Conservation (phyloP, 2,888 invertebrate genomes). For the Saturnia japonica region DNA sequence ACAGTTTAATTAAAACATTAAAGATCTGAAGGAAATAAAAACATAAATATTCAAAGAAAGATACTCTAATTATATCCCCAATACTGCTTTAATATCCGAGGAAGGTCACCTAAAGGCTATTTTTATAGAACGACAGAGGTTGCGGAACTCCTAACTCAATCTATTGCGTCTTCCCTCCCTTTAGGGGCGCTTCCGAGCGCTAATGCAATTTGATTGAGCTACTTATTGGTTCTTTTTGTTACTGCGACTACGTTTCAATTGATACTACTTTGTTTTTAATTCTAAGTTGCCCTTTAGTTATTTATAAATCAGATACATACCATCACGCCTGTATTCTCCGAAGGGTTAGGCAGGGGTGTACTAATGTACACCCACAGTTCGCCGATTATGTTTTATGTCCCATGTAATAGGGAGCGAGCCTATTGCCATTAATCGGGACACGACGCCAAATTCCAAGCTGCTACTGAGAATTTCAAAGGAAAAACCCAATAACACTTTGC, state of each 20-base stretch:
- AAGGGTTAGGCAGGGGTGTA: too few relatives aligned
- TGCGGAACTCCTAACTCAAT: slow-evolving; percentile 70
- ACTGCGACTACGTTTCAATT: slow-evolving; percentile 35
- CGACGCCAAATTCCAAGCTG: too few relatives aligned
- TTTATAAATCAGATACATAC: not conserved
- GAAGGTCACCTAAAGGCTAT: slow-evolving; percentile 51
- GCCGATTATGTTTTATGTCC: too few relatives aligned
- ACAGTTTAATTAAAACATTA: not conserved
- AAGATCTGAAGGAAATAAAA: not conserved
- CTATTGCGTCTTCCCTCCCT: slow-evolving; percentile 63
- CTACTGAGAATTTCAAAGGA: too few relatives aligned
- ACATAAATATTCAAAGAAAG: slow-evolving; percentile 38
- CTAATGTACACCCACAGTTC: too few relatives aligned
- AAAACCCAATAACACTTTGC: too few relatives aligned
- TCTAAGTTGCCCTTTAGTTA: not conserved
- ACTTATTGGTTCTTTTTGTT: slow-evolving; percentile 76
- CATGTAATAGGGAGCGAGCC: too few relatives aligned
- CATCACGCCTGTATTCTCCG: too few relatives aligned
- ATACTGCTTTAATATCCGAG: slow-evolving; percentile 37
- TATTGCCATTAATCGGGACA: too few relatives aligned
- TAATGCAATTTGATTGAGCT: slow-evolving; percentile 77
- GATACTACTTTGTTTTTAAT: not conserved
- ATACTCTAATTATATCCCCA: slow-evolving; percentile 49
- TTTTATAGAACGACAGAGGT: slow-evolving; percentile 64
- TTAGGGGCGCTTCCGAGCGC: slow-evolving; percentile 56